Percentiles rank a stretch among this genome's conserved stretches.
Evolutionary conservation across 2,797 vertebrate genomes (phyloP).

Genomic region (Danio choprae): DNA sequence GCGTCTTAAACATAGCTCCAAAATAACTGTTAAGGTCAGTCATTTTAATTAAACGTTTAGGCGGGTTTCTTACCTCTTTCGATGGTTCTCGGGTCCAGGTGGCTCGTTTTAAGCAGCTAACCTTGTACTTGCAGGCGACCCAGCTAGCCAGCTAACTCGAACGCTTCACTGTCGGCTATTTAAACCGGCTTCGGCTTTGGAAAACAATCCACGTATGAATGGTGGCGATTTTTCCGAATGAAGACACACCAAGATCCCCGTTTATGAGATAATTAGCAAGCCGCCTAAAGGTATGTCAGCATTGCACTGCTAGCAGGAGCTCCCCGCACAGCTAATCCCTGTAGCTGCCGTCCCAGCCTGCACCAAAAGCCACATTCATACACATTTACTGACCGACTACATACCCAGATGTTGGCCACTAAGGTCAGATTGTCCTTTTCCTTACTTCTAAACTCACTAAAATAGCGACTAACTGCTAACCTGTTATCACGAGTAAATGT

Average conservation of each 20-base stretch:
- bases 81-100: constrained; percentile 29
- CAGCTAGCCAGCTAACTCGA: constrained; percentile 36
- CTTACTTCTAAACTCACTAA: not conserved
- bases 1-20: not conserved
- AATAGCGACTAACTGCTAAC: constrained; percentile 2
- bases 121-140: constrained; percentile 45
- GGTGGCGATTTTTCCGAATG: not conserved
- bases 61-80: constrained; percentile 39
- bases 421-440: not conserved
- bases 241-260: not conserved
- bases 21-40: not conserved
- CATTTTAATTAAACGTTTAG: not conserved
- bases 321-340: constrained; percentile 53
- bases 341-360: constrained; percentile 56
- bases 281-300: constrained; percentile 45
- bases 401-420: constrained; percentile 42
- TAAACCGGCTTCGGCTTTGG: not conserved
- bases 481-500: constrained; percentile 30
- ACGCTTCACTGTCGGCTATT: not conserved
- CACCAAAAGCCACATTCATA: constrained; percentile 54
- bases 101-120: constrained; percentile 46
- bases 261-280: constrained; percentile 46
- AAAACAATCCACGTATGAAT: constrained; percentile 8
- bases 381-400: constrained; percentile 52
- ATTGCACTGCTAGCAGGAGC: constrained; percentile 56